A percentile compares a stretch with the other conserved stretches of the same genome.
Conservation (phyloP, 2,797 vertebrate genomes). For the Alca torda region DNA sequence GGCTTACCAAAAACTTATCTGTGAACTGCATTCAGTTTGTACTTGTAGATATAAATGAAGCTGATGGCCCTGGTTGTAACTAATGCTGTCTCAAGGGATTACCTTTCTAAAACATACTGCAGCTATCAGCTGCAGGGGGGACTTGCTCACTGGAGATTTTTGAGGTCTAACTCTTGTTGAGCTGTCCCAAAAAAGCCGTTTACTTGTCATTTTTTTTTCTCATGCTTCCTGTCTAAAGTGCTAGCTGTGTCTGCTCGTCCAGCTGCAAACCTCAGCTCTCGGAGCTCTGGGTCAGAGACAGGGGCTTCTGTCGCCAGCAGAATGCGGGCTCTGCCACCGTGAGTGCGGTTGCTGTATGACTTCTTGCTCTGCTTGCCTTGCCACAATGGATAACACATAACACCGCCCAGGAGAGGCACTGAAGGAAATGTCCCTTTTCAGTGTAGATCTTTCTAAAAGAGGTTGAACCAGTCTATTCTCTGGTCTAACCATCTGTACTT, state of each 20-base stretch:
- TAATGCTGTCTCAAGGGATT: neutral
- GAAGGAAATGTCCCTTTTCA: neutral
- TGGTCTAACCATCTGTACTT: neutral
- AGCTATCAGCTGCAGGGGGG: neutral
- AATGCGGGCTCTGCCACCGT: rapidly evolving
- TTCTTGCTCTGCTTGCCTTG: neutral
- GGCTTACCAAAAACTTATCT: neutral
- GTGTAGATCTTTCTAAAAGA: neutral
- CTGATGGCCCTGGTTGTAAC: neutral
- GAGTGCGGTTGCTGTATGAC: neutral
- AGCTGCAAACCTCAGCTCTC: neutral
- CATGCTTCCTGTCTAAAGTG: neutral
- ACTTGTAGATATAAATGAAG: neutral
- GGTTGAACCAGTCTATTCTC: neutral
- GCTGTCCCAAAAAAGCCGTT: neutral
- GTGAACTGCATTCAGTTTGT: neutral
- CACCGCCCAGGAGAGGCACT: rapidly evolving
- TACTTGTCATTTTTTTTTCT: neutral
- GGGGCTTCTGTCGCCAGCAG: rapidly evolving
- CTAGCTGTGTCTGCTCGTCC: rapidly evolving
- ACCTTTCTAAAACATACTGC: neutral
- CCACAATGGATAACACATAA: neutral
- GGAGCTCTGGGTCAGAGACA: neutral
- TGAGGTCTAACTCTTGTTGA: neutral
- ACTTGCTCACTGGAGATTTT: neutral